phyloP scores from a whole-genome alignment of 2,797 vertebrate genomes.

The Cuniculus paca region DNA sequence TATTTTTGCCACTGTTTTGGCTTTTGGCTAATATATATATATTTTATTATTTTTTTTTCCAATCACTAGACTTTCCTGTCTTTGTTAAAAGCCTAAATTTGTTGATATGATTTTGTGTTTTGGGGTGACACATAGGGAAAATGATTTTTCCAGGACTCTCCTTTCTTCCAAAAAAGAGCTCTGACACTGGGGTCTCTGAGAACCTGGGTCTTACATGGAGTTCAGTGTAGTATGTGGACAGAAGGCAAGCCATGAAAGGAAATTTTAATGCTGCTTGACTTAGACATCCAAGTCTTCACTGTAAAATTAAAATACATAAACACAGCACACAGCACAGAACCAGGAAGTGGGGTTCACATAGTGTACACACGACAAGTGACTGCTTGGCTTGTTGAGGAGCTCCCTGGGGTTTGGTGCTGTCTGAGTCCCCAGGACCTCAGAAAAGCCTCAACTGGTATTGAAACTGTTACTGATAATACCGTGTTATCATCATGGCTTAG shows the following conservation, averaged over 20 bases:
- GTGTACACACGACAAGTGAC: neutral
- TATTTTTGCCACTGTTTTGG: neutral
- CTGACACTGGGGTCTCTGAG: neutral
- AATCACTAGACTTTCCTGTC: neutral
- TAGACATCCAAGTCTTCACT: neutral
- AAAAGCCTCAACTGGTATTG: neutral
- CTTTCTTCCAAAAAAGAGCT: neutral
- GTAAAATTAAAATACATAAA: neutral
- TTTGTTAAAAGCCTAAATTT: neutral
- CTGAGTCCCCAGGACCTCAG: neutral
- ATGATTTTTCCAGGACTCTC: neutral
- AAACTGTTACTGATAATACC: neutral
- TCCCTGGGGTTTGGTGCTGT: neutral
- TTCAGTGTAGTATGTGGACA: neutral
- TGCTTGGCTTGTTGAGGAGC: fast-evolving
- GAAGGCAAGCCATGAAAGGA: neutral
- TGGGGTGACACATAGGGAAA: neutral
- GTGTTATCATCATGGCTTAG: neutral
- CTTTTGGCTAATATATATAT: neutral
- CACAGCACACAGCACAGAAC: neutral
- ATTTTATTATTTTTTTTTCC: no score
- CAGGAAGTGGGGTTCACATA: fast-evolving
- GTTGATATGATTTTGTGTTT: neutral
- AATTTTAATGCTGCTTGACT: neutral
- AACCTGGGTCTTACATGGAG: neutral